Percentiles rank a stretch among this genome's conserved stretches.
Conservation (phyloP, 1,140 invertebrate species). For the Drosophila fuyamai region DNA sequence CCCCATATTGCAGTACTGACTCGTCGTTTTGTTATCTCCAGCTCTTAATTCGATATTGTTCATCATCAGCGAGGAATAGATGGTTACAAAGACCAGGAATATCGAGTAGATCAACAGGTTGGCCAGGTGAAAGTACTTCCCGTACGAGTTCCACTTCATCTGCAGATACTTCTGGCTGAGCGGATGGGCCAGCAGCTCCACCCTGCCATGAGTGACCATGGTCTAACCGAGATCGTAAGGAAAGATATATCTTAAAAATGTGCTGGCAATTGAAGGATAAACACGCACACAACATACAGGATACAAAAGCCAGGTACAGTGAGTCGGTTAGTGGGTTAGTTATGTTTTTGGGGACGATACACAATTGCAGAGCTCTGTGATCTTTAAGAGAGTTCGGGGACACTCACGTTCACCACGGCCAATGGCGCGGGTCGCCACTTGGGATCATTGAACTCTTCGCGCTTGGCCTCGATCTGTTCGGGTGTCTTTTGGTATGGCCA, state of each 20-base stretch:
- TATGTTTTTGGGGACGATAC: conserved; percentile 27
- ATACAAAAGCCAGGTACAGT: conserved; percentile 39
- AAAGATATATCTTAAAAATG: conserved; percentile 29
- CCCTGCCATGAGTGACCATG: conserved; percentile 92
- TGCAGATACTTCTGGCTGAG: conserved; percentile 93
- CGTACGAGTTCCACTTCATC: conserved; percentile 95
- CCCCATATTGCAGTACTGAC: conserved; percentile 63
- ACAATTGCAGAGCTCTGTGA: conserved; percentile 38
- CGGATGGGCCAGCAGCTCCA: conserved; percentile 92
- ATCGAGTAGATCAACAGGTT: conserved; percentile 91
- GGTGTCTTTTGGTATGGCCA: conserved; percentile 86
- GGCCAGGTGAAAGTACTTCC: conserved; percentile 92
- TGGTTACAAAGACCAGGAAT: conserved; percentile 90
- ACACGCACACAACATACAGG: conserved; percentile 22
- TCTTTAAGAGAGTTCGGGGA: conserved; percentile 24
- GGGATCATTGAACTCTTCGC: conserved; percentile 86
- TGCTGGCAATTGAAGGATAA: not conserved
- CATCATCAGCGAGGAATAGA: conserved; percentile 89
- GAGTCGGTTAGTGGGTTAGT: conserved; percentile 42
- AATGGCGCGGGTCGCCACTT: conserved; percentile 87
- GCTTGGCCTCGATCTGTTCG: conserved; percentile 85
- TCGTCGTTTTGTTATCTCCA: conserved; percentile 40
- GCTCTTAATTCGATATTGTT: conserved; percentile 70
- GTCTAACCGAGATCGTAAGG: conserved; percentile 85
- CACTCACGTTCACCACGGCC: conserved; percentile 88